Conservation (phyloP, 2,888 invertebrate species). For the Trichogramma dendrolimi region DNA sequence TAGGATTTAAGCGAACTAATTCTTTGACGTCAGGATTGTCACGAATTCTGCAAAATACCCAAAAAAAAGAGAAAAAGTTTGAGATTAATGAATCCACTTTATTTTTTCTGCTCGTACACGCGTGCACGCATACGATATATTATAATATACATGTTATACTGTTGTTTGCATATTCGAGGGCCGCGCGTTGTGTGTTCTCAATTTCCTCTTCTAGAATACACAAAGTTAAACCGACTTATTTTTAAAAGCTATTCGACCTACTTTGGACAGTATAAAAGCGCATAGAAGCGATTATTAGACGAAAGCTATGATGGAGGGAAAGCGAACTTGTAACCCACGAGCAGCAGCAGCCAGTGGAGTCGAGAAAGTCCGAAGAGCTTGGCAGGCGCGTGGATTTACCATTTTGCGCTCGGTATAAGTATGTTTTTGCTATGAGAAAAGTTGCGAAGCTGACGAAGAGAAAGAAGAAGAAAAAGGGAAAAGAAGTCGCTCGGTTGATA, state of each 20-base stretch:
- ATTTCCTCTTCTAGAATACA: too few relatives aligned
- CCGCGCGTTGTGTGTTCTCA: too few relatives aligned
- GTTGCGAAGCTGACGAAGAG: too few relatives aligned
- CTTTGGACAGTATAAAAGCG: background rate
- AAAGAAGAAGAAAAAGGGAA: too few relatives aligned
- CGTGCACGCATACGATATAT: background rate
- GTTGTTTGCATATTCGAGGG: too few relatives aligned
- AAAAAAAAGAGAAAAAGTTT: constrained; percentile 15
- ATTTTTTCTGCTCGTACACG: background rate
- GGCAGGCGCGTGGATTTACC: too few relatives aligned
- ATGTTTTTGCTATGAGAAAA: too few relatives aligned
- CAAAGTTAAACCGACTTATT: constrained; percentile 9
- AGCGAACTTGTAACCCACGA: background rate
- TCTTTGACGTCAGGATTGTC: constrained; percentile 78
- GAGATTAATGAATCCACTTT: constrained; percentile 14
- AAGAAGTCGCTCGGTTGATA: too few relatives aligned
- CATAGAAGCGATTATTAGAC: constrained; percentile 11
- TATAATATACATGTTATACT: background rate
- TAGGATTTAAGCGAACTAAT: constrained; percentile 56
- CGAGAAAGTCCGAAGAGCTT: too few relatives aligned
- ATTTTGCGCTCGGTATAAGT: too few relatives aligned
- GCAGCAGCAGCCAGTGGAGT: too few relatives aligned
- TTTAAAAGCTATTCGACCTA: constrained; percentile 18
- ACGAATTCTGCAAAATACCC: constrained; percentile 68
- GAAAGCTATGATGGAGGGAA: constrained; percentile 1